Evolutionary conservation across 2,113 vertebrate genomes (phyloP).

Genomic region (Columba janthina): DNA sequence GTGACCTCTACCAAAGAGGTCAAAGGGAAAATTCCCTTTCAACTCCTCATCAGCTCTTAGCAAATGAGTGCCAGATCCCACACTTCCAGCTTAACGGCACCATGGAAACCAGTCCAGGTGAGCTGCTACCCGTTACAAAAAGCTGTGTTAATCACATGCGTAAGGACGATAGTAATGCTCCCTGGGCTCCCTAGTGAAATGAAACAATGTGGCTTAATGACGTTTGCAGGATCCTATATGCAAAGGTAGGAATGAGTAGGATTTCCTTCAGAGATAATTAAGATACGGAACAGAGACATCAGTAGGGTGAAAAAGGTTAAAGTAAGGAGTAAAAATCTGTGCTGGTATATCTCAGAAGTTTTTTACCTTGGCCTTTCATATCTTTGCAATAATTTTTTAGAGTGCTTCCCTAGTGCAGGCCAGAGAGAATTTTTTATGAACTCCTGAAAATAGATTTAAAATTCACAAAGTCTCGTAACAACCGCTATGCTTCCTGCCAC

Average conservation of each 20-base stretch:
- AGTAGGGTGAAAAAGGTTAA: background rate
- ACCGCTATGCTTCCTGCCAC: conserved; percentile 13
- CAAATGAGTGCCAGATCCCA: conserved; percentile 29
- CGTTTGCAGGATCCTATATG: background rate
- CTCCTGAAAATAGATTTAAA: conserved; percentile 61
- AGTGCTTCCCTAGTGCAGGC: background rate
- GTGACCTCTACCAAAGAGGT: conserved; percentile 14
- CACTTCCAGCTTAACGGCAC: background rate
- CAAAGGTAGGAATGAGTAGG: conserved; percentile 8
- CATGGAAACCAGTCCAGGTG: conserved; percentile 31
- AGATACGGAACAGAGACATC: background rate
- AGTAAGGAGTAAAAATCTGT: conserved; percentile 12
- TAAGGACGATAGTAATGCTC: background rate
- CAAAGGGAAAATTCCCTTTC: conserved; percentile 47
- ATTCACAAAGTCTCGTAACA: conserved; percentile 62
- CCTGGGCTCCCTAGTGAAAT: background rate
- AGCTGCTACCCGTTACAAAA: conserved; percentile 14
- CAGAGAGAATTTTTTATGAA: conserved; percentile 69
- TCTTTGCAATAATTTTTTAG: conserved; percentile 33
- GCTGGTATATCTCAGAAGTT: conserved; percentile 3
- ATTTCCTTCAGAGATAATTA: conserved; percentile 50
- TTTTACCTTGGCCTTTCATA: conserved; percentile 27
- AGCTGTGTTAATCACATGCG: conserved; percentile 31
- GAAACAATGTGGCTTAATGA: conserved; percentile 31
- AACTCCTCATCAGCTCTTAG: conserved; percentile 24